Base-by-base conservation (phyloP, 1,140 invertebrate species). In the Drosophila tropicalis region DNA sequence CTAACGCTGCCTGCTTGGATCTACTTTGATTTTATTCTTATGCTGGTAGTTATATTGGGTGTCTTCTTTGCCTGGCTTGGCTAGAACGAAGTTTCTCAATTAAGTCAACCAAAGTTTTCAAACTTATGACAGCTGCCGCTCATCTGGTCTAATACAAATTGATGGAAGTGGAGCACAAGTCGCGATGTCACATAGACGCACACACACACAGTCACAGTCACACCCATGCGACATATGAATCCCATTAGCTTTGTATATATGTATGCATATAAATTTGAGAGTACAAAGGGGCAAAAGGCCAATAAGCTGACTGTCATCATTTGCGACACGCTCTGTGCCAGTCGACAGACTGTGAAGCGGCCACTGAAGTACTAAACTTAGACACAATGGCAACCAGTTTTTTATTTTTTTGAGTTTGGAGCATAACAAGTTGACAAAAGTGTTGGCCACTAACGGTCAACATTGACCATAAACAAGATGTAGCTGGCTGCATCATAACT, bases 41-140 rank as follows among this genome's bases (percentile, higher is more conserved):
- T 41, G 25, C 17, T 29, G 22, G 17, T 32, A 56, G 56, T 68
- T 71, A 70, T 73, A 19, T 62, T 70, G 57, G 7, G 17, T 13
- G 44, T 29, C 34, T 41, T 22, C 62, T 41, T 29, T 47, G 57
- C 13, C 54, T 17, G 41, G 62, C 75, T 54, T 67, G 66, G 34
- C 76, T 55, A 44, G 72, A 66, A 58, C 72, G 57, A 86, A 87
- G 79, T 89, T 87, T 89, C 81, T 70, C 80, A 89, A 87, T 87
- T 87, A 87, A 83, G 74, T 77, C 79, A 62, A 10, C 65, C 73
- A 83, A 87, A 89, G 47, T 87, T 87, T 80, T 44, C 72, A 65
- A 72, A 64, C 61, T 79, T 87, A 32, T 87, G 82, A 79, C 81
- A 70, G 67, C 76, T 57, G 51, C 44, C 57, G 55, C 72, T 36